These are phyloP conservation scores for Emydocephalus ijimae DNA, from an alignment of 2,113 vertebrate species.

Conservation along the genomic window DNA sequence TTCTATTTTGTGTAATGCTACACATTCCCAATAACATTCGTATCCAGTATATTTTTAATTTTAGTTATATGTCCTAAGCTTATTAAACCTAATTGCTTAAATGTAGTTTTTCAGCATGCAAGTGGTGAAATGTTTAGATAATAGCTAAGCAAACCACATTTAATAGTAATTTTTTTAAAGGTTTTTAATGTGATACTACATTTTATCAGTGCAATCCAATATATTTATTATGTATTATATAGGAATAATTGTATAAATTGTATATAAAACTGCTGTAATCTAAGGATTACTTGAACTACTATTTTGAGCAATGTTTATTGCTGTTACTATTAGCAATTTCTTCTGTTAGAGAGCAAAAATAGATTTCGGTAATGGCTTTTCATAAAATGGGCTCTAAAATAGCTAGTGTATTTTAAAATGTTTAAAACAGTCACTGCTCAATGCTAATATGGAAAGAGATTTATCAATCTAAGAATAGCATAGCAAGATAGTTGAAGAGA, in stretches of 20 bases:
- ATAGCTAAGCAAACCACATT: background rate
- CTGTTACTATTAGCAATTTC: background rate
- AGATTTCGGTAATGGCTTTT: background rate
- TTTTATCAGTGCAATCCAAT: background rate
- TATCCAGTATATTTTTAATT: background rate
- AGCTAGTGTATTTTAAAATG: background rate
- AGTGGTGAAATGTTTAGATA: background rate
- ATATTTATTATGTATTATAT: background rate
- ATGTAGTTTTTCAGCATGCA: background rate
- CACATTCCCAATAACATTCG: background rate
- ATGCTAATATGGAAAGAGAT: background rate
- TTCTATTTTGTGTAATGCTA: background rate
- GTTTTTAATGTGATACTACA: background rate
- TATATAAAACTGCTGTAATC: background rate
- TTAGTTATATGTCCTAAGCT: background rate
- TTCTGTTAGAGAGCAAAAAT: background rate
- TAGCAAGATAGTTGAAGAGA: background rate
- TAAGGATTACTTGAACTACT: background rate
- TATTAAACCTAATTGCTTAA: background rate
- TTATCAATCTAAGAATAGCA: background rate
- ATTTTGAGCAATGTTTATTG: background rate
- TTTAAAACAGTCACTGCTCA: background rate
- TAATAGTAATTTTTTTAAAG: background rate
- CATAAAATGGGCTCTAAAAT: background rate
- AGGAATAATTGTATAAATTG: background rate